Evolutionary conservation across 2,888 invertebrate species (phyloP).

Genomic region (Reticulitermes lucifugus): DNA sequence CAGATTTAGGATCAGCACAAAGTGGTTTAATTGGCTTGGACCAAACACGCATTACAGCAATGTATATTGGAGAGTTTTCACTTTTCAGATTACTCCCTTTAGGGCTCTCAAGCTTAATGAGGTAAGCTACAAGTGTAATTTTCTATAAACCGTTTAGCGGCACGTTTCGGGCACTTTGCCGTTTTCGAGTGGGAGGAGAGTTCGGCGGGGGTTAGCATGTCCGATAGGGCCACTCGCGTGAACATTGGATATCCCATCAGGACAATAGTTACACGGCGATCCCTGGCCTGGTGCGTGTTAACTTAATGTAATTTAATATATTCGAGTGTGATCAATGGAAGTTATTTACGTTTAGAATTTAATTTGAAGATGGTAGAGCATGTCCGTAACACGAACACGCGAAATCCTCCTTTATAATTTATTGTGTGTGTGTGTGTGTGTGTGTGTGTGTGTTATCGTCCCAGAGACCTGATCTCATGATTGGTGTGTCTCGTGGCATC

Average conservation of each 20-base stretch:
- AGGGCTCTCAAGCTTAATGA: slow-evolving; percentile 9
- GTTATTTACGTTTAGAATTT: no score
- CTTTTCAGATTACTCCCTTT: slow-evolving; percentile 29
- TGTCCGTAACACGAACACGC: no score
- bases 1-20: background rate
- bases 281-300: background rate
- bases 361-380: no score
- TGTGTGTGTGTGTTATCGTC: no score
- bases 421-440: no score
- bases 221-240: background rate
- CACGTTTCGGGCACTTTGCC: background rate
- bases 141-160: slow-evolving; percentile 39
- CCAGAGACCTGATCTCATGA: no score
- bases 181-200: slow-evolving; percentile 5
- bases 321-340: no score
- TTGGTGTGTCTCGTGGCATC: no score
- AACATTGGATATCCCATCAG: background rate
- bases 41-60: background rate
- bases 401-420: no score
- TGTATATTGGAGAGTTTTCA: slow-evolving; percentile 33
- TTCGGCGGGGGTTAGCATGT: background rate
- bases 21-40: slow-evolving; percentile 36
- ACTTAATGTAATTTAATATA: background rate
- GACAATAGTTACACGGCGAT: background rate
- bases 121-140: slow-evolving; percentile 41